Evolutionary conservation across 2,888 invertebrate species (phyloP).

Genomic region (Hirtodrosophila histrioides): DNA sequence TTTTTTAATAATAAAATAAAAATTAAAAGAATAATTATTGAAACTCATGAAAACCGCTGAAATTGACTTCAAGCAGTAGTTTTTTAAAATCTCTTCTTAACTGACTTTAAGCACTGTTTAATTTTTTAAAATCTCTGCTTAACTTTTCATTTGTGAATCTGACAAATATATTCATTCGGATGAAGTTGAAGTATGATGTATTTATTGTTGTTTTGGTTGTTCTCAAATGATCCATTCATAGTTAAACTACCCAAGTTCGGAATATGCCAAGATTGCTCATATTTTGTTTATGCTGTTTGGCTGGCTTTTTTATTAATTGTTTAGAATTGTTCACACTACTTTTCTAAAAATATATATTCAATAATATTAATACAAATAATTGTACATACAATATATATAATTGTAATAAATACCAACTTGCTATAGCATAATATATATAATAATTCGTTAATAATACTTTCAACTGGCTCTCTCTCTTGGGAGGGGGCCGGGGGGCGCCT

Average conservation of each 20-base stretch:
- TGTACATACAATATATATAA: slow-evolving; percentile 73
- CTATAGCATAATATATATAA: slow-evolving; percentile 71
- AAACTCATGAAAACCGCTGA: too few relatives aligned
- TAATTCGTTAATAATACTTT: slow-evolving; percentile 75
- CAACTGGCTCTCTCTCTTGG: slow-evolving; percentile 53
- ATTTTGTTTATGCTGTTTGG: slow-evolving; percentile 24
- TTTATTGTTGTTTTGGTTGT: slow-evolving; percentile 1
- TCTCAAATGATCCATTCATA: slow-evolving; percentile 4
- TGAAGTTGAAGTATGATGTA: background rate
- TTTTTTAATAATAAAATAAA: too few relatives aligned
- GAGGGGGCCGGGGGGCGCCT: slow-evolving; percentile 18
- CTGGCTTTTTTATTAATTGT: slow-evolving; percentile 19
- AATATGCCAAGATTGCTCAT: slow-evolving; percentile 14
- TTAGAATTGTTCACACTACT: slow-evolving; percentile 60
- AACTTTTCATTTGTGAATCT: background rate
- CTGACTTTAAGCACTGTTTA: slow-evolving; percentile 4
- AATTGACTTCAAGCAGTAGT: background rate
- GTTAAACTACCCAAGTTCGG: slow-evolving; percentile 13
- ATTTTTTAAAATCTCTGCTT: slow-evolving; percentile 3
- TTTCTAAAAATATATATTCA: slow-evolving; percentile 74
- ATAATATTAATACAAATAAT: slow-evolving; percentile 72
- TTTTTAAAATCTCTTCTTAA: slow-evolving; percentile 6
- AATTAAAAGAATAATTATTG: too few relatives aligned
- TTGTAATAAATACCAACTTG: slow-evolving; percentile 79
- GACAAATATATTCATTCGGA: slow-evolving; percentile 15